Base-by-base conservation (phyloP, 1,140 invertebrate genomes). In the Neodiprion lecontei region DNA sequence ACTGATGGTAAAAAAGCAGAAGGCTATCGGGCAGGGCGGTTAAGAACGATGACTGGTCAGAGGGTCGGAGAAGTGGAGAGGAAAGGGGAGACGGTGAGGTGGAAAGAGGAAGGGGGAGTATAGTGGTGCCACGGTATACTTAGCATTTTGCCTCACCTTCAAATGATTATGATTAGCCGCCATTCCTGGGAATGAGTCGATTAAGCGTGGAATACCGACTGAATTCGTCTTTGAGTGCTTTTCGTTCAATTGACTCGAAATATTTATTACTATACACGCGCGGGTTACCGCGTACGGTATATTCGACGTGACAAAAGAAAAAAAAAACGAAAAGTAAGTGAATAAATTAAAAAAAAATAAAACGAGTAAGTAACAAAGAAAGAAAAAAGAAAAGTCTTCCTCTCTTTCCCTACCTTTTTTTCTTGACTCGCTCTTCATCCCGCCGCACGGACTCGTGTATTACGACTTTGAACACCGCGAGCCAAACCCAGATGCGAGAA, bases 161-260 rank as follows among this genome's bases (percentile, higher is more conserved):
- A 61, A 61, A 61, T 61, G 53, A 61, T 61, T 61, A 61, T 61
- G 53, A 61, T 61, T 61, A 61, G 53, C 53, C 53, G 53, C 53
- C 53, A 61, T 61, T 17, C 53, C 53, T 61, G 53, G 53, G 53
- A 61, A 61, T 61, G 53, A 61, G 53, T 61, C 53, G 53, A 61
- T 61, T 61, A 61, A 61, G 53, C 53, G 53, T 61, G 7, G 53
- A 61, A 61, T 61, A 61, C 53, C 53, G 53, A 5, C 53, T 61
- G n/a, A 61, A 61, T 61, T 61, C 53, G n/a, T 61, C 69, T 75
- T 79, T 75, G 79, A 77, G 77, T 79, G 78, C 75, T 72, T 67
- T 72, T 77, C 69, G 69, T 70, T 72, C 61, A 28, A 67, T 61
- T 74, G 61, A 77, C 74, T 78, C 77, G 76, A 79, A 79, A 78